phyloP scores from a whole-genome alignment of 2,888 invertebrate genomes.

The Sicus ferrugineus region DNA sequence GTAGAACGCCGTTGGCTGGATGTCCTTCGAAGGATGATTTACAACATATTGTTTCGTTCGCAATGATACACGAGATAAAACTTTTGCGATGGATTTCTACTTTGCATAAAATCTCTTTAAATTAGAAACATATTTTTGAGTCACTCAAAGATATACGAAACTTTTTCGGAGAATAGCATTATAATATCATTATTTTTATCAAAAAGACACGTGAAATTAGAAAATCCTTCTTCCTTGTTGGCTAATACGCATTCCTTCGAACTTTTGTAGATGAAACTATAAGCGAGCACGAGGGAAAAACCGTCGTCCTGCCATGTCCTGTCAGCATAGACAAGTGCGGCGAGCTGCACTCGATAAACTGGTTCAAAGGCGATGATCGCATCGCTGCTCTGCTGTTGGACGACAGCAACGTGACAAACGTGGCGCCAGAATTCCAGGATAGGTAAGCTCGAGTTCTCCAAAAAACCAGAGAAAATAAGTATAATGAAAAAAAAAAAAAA shows the following conservation, averaged over 20 bases:
- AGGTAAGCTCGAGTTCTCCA: slow-evolving; percentile 56
- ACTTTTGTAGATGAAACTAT: slow-evolving; percentile 58
- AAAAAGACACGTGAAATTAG: slow-evolving; percentile 15
- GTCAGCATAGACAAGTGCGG: slow-evolving; percentile 75
- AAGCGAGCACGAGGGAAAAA: slow-evolving; percentile 61
- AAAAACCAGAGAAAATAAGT: background rate
- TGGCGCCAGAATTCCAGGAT: slow-evolving; percentile 59
- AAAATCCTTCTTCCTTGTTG: slow-evolving; percentile 10
- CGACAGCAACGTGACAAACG: slow-evolving; percentile 61
- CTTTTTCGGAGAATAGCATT: background rate
- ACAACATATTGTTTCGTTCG: slow-evolving; percentile 14
- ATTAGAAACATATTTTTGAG: slow-evolving; percentile 1
- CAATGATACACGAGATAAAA: background rate
- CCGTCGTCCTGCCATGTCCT: slow-evolving; percentile 73
- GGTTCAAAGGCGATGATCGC: slow-evolving; percentile 72
- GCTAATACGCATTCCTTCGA: slow-evolving; percentile 28
- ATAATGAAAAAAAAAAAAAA: background rate
- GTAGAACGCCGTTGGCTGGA: background rate
- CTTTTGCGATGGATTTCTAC: background rate
- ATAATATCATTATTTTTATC: background rate
- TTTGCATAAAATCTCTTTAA: background rate
- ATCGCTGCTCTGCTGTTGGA: slow-evolving; percentile 65
- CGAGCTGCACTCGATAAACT: slow-evolving; percentile 79
- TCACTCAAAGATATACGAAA: background rate
- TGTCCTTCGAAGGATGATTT: slow-evolving; percentile 20